Percentiles rank a stretch among this genome's conserved stretches.
Conservation (phyloP, 2,888 invertebrate species). For the Eilema griseolum region DNA sequence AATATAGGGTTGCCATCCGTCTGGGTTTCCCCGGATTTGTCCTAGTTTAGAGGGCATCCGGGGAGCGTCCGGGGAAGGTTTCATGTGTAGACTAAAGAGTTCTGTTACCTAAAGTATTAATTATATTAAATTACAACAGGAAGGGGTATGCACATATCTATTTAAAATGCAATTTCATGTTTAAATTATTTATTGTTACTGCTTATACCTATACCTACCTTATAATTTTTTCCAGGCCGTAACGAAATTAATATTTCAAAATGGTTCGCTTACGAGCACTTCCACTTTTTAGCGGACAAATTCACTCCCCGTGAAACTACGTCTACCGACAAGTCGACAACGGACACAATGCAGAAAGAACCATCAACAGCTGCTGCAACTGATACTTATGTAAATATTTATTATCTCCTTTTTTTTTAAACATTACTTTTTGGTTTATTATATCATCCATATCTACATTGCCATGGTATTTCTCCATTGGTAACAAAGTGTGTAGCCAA, state of each 20-base stretch:
- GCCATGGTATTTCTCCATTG: slow-evolving; percentile 45
- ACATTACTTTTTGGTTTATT: slow-evolving; percentile 26
- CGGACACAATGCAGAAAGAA: slow-evolving; percentile 15
- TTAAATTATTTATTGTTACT: slow-evolving; percentile 15
- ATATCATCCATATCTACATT: slow-evolving; percentile 27
- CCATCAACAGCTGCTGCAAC: slow-evolving; percentile 3
- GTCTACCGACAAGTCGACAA: slow-evolving; percentile 7
- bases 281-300: slow-evolving; percentile 36
- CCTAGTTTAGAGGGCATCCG: background rate
- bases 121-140: background rate
- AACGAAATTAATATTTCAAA: slow-evolving; percentile 34
- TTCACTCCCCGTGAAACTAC: slow-evolving; percentile 15
- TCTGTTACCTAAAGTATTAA: background rate
- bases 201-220: slow-evolving; percentile 17
- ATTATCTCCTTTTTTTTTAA: slow-evolving; percentile 8
- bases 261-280: slow-evolving; percentile 38
- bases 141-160: background rate
- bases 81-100: slow-evolving; percentile 4
- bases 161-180: slow-evolving; percentile 1
- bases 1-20: no score
- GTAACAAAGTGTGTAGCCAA: slow-evolving; percentile 24
- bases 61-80: slow-evolving; percentile 13
- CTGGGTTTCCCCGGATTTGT: background rate
- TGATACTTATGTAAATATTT: slow-evolving; percentile 17
- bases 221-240: slow-evolving; percentile 25